Evolutionary conservation across 1,140 invertebrate species (phyloP).

Genomic region (Calephelis nemesis): DNA sequence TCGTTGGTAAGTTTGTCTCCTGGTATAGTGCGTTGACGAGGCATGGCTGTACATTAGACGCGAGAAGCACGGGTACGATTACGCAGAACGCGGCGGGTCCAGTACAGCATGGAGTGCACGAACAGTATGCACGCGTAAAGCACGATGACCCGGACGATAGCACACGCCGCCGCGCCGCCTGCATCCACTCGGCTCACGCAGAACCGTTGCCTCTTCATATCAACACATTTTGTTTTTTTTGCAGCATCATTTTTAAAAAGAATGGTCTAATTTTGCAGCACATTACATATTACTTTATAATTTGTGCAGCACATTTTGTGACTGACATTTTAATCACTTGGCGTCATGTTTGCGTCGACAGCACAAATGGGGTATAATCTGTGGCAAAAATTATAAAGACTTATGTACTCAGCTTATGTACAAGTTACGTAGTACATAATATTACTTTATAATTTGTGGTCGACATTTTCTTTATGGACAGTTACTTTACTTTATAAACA

Average conservation of each 20-base stretch:
- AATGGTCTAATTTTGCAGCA: not conserved
- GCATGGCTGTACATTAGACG: constrained; percentile 25
- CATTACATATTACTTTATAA: too few species aligned
- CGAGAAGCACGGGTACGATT: not conserved
- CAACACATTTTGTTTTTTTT: not conserved
- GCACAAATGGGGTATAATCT: too few species aligned
- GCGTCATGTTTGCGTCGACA: too few species aligned
- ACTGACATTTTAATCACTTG: too few species aligned
- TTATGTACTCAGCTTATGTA: too few species aligned
- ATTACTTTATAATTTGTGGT: too few species aligned
- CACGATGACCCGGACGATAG: constrained; percentile 42
- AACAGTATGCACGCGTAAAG: constrained; percentile 46
- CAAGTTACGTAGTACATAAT: too few species aligned
- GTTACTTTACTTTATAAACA: too few species aligned
- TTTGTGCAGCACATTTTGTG: too few species aligned
- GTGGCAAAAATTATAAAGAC: too few species aligned
- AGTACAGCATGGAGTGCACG: constrained; percentile 50
- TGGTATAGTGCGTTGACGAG: constrained; percentile 28
- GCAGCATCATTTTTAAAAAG: not conserved
- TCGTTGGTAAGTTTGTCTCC: constrained; percentile 29
- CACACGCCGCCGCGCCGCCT: constrained; percentile 27
- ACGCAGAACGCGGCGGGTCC: constrained; percentile 40
- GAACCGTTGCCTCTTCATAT: not conserved
- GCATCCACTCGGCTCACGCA: constrained; percentile 21
- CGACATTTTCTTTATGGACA: too few species aligned